Base-by-base conservation (phyloP, 2,797 vertebrate species). In the Alosa sapidissima region DNA sequence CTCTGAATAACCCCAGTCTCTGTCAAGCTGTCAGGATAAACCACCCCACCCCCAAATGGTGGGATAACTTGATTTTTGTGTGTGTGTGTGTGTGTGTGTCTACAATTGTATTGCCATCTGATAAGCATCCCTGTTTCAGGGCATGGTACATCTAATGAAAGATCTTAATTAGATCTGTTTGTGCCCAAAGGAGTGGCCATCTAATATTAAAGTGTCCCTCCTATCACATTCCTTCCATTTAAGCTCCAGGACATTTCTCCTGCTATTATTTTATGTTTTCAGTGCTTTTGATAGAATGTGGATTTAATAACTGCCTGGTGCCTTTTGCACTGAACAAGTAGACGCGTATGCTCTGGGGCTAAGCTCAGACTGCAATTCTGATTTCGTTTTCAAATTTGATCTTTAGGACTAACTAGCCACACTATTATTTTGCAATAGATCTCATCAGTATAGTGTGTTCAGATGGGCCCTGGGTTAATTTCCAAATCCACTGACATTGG, bases 151-250 rank as follows among this genome's bases (percentile, higher is more conserved):
- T 92, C 92, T 91, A 92, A 93, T 92, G 91, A 92, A 90, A 88
- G 88, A 91, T 92, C 92, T 92, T 92, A 92, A 93, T 92, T 91
- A 92, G 92, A 91, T 92, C 89, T 90, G 87, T 88, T 88, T 88
- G 86, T 89, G 90, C 90, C 89, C 91, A 90, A 89, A 92, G 89
- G 88, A 90, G 88, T 88, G 89, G 87, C 88, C 87, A 92, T 90
- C 88, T 89, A 91, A 91, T 91, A 91, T 91, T 90, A 89, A 92
- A 91, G 88, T 89, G 88, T 91, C 87, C 87, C 86, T 89, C 87
- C 83, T 90, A 90, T 90, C 89, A 87, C 88, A 89, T 89, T 91
- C 85, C 84, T 89, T 84, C 88, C 89, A 88, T 89, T 88, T 87
- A 86, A 82, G 90, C 89, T 89, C 84, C 85, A 87, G 91, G 88